Evolutionary conservation across 2,113 vertebrate genomes (phyloP).

Genomic region (Glareola pratincola): DNA sequence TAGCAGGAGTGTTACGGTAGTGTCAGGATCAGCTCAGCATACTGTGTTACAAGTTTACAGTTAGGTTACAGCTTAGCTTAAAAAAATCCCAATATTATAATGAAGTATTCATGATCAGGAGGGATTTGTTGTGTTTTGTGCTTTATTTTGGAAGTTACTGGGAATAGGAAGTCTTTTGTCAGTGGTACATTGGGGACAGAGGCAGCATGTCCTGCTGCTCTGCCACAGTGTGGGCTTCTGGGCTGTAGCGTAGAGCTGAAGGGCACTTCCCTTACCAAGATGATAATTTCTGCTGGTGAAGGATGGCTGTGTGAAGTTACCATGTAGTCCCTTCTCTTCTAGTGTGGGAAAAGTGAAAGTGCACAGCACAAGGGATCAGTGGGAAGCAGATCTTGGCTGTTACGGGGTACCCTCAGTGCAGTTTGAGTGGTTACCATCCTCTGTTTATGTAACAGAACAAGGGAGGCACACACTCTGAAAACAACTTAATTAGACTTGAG

Average conservation of each 20-base stretch:
- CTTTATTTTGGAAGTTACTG: background rate
- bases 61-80: background rate
- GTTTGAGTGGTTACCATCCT: background rate
- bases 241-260: background rate
- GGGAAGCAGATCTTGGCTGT: background rate
- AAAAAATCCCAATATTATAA: background rate
- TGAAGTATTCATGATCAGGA: background rate
- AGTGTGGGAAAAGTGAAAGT: background rate
- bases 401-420: fast-evolving
- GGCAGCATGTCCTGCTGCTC: background rate
- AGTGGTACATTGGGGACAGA: background rate
- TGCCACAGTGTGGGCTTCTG: background rate
- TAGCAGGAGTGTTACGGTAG: background rate
- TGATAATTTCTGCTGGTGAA: background rate
- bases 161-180: background rate
- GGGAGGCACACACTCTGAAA: background rate
- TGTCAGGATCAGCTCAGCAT: background rate
- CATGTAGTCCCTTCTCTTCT: background rate
- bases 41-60: background rate
- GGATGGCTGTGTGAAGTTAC: background rate
- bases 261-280: background rate
- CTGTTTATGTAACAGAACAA: background rate
- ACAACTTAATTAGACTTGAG: background rate
- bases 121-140: background rate
- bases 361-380: background rate